Percentiles rank a stretch among this genome's conserved stretches.
These are phyloP conservation scores for Ctenicera cuprea DNA, from an alignment of 2,888 invertebrate genomes.

Conservation along the genomic window DNA sequence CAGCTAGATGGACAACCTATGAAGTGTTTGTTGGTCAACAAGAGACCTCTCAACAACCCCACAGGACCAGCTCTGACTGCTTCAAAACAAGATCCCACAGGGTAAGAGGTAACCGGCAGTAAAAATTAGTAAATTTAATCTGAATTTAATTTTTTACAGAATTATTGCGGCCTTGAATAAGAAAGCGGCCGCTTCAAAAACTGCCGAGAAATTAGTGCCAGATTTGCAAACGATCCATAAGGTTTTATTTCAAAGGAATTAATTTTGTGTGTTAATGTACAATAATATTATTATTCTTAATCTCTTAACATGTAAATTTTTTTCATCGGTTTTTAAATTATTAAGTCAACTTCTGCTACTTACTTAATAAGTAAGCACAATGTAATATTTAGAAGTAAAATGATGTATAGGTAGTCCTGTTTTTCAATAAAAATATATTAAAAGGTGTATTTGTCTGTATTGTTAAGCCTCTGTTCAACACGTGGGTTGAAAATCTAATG, in stretches of 20 bases:
- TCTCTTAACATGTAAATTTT: background rate
- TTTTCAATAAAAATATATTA: too few species aligned
- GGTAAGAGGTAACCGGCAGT: constrained; percentile 56
- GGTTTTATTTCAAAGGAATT: constrained; percentile 76
- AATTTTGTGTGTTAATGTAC: constrained; percentile 25
- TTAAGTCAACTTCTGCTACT: background rate
- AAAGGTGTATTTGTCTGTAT: background rate
- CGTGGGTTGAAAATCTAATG: too few species aligned
- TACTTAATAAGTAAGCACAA: background rate
- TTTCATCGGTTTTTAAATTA: background rate
- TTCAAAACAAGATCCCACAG: constrained; percentile 47
- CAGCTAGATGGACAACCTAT: constrained; percentile 95
- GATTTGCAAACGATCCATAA: constrained; percentile 83
- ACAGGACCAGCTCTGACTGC: constrained; percentile 72
- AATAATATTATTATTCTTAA: background rate
- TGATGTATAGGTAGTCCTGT: too few species aligned
- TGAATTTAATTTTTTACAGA: constrained; percentile 35
- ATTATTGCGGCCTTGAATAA: constrained; percentile 55
- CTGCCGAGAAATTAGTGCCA: constrained; percentile 74
- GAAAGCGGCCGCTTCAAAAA: constrained; percentile 54
- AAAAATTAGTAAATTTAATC: constrained; percentile 9
- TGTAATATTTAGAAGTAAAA: constrained; percentile 3
- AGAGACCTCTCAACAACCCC: constrained; percentile 79
- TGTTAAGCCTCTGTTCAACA: too few species aligned
- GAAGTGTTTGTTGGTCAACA: constrained; percentile 91